These are phyloP conservation scores for Yoshiicerus persimilis DNA, from an alignment of 1,140 invertebrate species.

Conservation along the genomic window DNA sequence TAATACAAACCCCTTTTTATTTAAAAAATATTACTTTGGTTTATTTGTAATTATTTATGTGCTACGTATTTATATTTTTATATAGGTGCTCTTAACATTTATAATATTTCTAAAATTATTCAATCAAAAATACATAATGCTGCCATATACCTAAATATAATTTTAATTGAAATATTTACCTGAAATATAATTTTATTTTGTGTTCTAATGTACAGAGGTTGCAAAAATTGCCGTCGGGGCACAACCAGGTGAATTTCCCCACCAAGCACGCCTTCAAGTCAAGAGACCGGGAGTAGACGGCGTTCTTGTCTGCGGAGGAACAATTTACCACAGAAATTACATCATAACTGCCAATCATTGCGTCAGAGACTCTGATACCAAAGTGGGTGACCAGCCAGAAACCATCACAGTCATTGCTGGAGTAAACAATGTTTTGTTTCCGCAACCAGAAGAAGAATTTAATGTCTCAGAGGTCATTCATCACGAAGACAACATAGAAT, in stretches of 20 bases:
- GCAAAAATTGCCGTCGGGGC: not conserved
- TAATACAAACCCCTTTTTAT: too few relatives aligned
- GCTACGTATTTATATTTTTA: too few relatives aligned
- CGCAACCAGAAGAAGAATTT: not conserved
- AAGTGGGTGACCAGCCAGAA: not conserved
- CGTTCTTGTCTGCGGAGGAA: not conserved
- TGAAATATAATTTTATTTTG: too few relatives aligned
- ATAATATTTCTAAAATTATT: too few relatives aligned
- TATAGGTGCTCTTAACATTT: too few relatives aligned
- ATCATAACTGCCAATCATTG: too few relatives aligned
- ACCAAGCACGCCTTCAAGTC: not conserved
- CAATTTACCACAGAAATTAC: too few relatives aligned
- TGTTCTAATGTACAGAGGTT: not conserved
- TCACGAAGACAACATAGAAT: not conserved
- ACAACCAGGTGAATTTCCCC: not conserved
- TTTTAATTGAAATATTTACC: too few relatives aligned
- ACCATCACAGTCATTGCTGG: not conserved
- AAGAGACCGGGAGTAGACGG: not conserved
- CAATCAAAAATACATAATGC: too few relatives aligned
- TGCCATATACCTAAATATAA: too few relatives aligned
- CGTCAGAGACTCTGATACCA: not conserved
- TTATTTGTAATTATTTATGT: too few relatives aligned
- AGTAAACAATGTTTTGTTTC: not conserved
- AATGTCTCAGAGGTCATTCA: not conserved
- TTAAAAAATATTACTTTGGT: too few relatives aligned